phyloP scores from a whole-genome alignment of 2,797 vertebrate genomes.

The Acanthiza pusilla region DNA sequence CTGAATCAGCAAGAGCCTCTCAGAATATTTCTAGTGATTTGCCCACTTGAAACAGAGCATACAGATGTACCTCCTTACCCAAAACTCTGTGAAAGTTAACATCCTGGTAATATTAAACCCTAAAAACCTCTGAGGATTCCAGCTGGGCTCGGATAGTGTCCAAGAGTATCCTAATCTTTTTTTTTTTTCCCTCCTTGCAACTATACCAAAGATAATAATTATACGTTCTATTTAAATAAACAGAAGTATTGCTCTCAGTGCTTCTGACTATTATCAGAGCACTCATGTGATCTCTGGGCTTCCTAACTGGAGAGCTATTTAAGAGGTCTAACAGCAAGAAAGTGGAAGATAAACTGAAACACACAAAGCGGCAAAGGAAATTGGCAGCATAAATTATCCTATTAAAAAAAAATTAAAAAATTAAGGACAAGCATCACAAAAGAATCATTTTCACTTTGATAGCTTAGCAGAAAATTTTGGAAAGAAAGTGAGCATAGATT shows the following conservation, averaged over 20 bases:
- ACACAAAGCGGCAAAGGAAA: background rate
- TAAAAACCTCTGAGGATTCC: background rate
- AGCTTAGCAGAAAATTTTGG: background rate
- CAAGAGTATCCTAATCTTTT: background rate
- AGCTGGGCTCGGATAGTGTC: background rate
- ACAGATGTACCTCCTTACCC: background rate
- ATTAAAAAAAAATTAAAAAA: no score
- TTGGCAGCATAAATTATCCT: background rate
- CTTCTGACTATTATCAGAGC: background rate
- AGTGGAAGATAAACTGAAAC: background rate
- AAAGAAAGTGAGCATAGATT: background rate
- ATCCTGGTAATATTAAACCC: conserved; percentile 19
- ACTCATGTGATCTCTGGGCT: background rate
- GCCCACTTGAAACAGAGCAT: background rate
- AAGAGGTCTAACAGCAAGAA: background rate
- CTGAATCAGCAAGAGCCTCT: background rate
- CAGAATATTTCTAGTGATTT: background rate
- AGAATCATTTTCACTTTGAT: background rate
- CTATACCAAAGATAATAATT: conserved; percentile 26
- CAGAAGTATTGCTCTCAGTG: background rate
- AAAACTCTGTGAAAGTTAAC: background rate
- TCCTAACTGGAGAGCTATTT: background rate
- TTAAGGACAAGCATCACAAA: background rate
- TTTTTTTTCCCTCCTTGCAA: background rate
- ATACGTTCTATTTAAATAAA: background rate